Evolutionary conservation across 2,888 invertebrate genomes (phyloP).

Genomic region (Lycia hirtaria): DNA sequence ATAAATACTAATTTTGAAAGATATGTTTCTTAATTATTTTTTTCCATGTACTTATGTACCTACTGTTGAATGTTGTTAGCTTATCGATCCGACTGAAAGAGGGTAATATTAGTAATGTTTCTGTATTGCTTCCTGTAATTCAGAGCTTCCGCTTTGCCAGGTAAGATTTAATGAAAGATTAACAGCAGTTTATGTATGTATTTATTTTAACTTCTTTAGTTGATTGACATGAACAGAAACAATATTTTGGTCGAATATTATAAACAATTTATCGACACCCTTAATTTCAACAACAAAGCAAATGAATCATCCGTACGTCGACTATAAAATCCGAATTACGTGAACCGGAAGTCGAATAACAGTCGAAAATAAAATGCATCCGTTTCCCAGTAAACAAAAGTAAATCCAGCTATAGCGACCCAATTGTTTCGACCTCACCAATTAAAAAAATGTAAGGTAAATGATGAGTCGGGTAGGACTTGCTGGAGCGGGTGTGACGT

Average conservation of each 20-base stretch:
- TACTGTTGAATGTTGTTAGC: too few species aligned
- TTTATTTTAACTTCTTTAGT: background rate
- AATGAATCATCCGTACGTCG: constrained; percentile 9
- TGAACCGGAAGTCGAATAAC: constrained; percentile 52
- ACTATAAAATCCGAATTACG: constrained; percentile 26
- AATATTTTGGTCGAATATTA: background rate
- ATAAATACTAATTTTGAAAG: constrained; percentile 20
- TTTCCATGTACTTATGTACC: background rate
- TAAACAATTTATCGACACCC: background rate
- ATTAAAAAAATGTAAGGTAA: constrained; percentile 83
- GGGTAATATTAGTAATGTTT: too few species aligned
- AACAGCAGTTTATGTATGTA: too few species aligned
- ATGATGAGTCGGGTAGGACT: constrained; percentile 51
- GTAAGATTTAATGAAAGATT: too few species aligned
- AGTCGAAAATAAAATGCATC: constrained; percentile 52
- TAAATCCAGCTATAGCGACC: constrained; percentile 74
- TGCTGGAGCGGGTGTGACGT: constrained; percentile 32
- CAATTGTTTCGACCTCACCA: constrained; percentile 82
- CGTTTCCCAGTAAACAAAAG: constrained; percentile 58
- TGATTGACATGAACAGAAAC: background rate
- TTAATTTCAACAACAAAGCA: background rate
- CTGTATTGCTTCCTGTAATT: too few species aligned
- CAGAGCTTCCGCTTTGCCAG: too few species aligned
- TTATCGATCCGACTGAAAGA: too few species aligned
- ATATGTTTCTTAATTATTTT: background rate